Base-by-base conservation (phyloP, 30 jellyfish, hydroid and myxozoan species). In the Aurelia coerulea region DNA sequence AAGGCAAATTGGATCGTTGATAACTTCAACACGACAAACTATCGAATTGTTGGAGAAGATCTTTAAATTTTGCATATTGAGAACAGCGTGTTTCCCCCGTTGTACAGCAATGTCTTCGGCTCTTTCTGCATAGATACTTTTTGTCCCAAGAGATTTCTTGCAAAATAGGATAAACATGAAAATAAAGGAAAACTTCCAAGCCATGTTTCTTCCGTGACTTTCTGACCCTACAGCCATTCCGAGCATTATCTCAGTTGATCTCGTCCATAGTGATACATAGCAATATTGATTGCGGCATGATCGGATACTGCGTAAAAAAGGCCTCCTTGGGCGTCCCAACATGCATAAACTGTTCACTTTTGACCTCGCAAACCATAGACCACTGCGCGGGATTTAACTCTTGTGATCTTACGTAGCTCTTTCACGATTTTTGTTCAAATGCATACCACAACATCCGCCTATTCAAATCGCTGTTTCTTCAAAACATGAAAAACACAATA, bases 391-490 rank as follows among this genome's bases (percentile, higher is more conserved):
- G 56, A 46, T 46, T 46, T 46, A 46, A 14, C 8, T 46, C 56
- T 46, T 46, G 56, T 46, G 56, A 46, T 46, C 56, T 46, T 4
- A 6, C 62, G 86, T 49, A 49, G 86, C 1, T 75, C 86, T 58
- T 58, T 52, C 64, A 68, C 64, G 86, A 75, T 49, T 67, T 17
- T 67, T 33, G 42, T 79, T 79, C 71, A 66, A 62, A 62, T 17
- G 62, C 17, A 79, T 79, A 70, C 89, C 89, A 79, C 79, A 79
- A 79, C 89, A 79, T 79, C 89, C 89, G 89, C 89, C 73, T 63
- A 64, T 79, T 79, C 89, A 79, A 79, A 39, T 79, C 80, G 80
- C 81, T 67, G 89, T 59, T 79, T 79, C 49, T 31, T 56, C 73
- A 75, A 75, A 33, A 15, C 52, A 73, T 34, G 32, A 46, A 49